A percentile compares a stretch with the other conserved stretches of the same genome.
These are phyloP conservation scores for Arenaria interpres DNA, from an alignment of 2,113 vertebrate species.

Conservation along the genomic window DNA sequence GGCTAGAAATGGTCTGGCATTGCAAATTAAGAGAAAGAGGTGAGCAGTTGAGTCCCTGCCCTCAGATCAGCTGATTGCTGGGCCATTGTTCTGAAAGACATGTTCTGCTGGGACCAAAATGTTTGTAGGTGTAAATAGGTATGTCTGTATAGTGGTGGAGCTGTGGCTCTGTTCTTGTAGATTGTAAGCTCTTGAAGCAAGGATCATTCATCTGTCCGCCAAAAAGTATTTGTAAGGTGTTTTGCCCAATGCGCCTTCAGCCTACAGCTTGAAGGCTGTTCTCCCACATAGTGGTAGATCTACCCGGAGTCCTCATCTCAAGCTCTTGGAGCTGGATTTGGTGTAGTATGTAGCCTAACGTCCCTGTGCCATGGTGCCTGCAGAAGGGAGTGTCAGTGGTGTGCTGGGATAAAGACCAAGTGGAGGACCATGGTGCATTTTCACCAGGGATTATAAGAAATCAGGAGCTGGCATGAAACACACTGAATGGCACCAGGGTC, in stretches of 20 bases:
- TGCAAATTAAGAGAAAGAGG: background rate
- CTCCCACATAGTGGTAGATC: background rate
- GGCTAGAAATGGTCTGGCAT: background rate
- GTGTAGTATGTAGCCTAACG: background rate
- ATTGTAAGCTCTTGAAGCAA: background rate
- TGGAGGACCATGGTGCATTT: background rate
- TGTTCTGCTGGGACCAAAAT: background rate
- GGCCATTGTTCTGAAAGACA: background rate
- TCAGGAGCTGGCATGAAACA: background rate
- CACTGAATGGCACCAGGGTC: background rate
- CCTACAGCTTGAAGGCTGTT: background rate
- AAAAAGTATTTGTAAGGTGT: background rate
- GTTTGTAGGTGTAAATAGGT: background rate
- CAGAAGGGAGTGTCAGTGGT: background rate
- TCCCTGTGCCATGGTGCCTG: background rate
- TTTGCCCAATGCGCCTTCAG: background rate
- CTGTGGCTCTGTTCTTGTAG: background rate
- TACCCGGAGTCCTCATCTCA: background rate
- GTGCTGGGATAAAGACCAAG: background rate
- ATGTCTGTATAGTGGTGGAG: background rate
- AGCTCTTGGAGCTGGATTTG: background rate
- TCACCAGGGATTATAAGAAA: background rate
- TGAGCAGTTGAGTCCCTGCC: background rate
- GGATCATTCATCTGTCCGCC: background rate
- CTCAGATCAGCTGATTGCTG: background rate